Base-by-base conservation (phyloP, 2,888 invertebrate species). In the Yponomeuta sedellus region DNA sequence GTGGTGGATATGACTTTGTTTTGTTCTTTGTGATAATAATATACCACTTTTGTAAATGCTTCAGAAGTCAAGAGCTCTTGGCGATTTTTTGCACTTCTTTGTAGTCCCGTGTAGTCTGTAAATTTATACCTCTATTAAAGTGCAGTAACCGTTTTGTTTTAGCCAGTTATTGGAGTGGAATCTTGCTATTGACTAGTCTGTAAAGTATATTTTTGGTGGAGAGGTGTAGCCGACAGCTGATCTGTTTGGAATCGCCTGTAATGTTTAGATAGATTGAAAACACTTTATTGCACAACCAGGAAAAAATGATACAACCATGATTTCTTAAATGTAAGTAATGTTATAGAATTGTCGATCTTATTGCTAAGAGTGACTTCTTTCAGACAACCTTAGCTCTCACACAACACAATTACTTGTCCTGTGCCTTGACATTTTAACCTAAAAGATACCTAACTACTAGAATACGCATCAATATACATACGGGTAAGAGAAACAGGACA, bases 1-100 rank as follows among this genome's bases (percentile, higher is more conserved):
- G 87, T 79, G 81, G 83, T 83, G 84, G 81, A 85, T 85, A 77
- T 85, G 85, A 84, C 52, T 83, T 81, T 80, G 82, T 89, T 89
- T 85, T 89, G 80, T 88, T 58, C 19, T 59, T 25, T 44, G 75
- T 81, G 71, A 71, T 34, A 34, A 34, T 34, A 34, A 34, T 65
- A 44, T 68, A 52, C 44, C 44, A 52, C 44, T 52, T 73, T 73
- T 68, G 76, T 12, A 58, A 64, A 67, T 22, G 64, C 44, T 78
- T 74, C 77, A 77, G 72, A 16, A 52, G 44, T 52, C 44, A 16
- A 81, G 80, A 77, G 75, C 77, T 69, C 81, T 87, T 79, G 73
- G 69, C 70, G 69, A n/a, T 73, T 76, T 75, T 73, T 77, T 52
- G 44, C 44, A 52, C 44, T 52, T 16, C 1, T 52, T 52, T 16